Evolutionary conservation across 2,113 vertebrate species (phyloP).

Genomic region (Notothenia coriiceps): DNA sequence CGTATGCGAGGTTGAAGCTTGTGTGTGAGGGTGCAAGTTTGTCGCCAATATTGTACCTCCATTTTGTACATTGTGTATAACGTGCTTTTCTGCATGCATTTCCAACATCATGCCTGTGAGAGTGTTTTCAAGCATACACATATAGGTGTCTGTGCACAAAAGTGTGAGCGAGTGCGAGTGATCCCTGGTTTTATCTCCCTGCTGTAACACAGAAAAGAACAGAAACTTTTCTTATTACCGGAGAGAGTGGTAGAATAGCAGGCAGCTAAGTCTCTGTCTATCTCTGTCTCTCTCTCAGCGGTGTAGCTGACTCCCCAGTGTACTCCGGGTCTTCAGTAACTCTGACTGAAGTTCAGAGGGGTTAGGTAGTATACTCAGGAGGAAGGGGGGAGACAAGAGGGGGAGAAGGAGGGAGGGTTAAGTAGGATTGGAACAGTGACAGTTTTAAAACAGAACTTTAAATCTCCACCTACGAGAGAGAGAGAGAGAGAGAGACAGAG

Average conservation of each 20-base stretch:
- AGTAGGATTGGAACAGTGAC: constrained; percentile 83
- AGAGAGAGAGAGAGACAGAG: constrained; percentile 57
- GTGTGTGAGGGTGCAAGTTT: constrained; percentile 22
- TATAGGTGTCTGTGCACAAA: constrained; percentile 26
- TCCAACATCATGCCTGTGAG: constrained; percentile 2
- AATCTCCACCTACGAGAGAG: constrained; percentile 82
- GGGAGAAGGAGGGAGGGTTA: constrained; percentile 70
- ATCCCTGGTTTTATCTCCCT: constrained; percentile 82
- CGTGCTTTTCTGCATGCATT: background rate
- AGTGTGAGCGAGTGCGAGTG: constrained; percentile 61
- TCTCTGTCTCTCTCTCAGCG: constrained; percentile 77
- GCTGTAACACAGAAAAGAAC: constrained; percentile 76
- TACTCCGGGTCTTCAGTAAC: constrained; percentile 79
- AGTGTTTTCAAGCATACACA: constrained; percentile 9
- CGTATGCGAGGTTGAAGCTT: background rate
- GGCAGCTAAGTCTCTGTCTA: constrained; percentile 81
- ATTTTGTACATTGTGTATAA: constrained; percentile 30
- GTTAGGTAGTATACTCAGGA: constrained; percentile 81
- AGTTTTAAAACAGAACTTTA: constrained; percentile 85
- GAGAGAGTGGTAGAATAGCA: constrained; percentile 78
- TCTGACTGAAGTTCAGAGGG: constrained; percentile 83
- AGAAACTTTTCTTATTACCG: constrained; percentile 87
- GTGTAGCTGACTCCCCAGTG: constrained; percentile 78
- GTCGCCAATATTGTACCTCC: constrained; percentile 18
- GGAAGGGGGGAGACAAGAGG: constrained; percentile 66